Conservation (phyloP, 2,888 invertebrate species). For the Agonopterix alstromeriana region DNA sequence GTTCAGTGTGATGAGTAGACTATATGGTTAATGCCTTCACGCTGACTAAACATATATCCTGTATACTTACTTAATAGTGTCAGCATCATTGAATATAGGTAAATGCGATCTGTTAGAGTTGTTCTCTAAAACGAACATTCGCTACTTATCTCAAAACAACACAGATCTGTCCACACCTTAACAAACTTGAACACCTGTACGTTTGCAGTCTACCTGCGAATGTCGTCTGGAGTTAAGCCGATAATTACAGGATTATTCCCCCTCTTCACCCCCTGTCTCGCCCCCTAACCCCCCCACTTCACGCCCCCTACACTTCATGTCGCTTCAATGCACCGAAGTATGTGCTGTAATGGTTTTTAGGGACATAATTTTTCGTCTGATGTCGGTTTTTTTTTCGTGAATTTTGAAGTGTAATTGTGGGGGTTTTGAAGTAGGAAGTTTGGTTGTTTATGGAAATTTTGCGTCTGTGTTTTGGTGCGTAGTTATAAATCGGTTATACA, state of each 20-base stretch:
- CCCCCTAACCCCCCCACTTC: conserved; percentile 33
- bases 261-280: conserved; percentile 16
- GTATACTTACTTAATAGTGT: too few species aligned
- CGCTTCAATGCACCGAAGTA: conserved; percentile 61
- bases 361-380: conserved; percentile 50
- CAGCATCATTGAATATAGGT: too few species aligned
- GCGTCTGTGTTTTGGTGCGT: background rate
- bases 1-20: too few species aligned
- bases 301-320: conserved; percentile 41
- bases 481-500: too few species aligned
- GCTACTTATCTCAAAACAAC: conserved; percentile 2
- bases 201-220: conserved; percentile 59
- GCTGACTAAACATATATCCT: too few species aligned
- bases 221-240: conserved; percentile 72
- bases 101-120: too few species aligned
- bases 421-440: background rate
- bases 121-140: too few species aligned
- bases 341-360: conserved; percentile 67
- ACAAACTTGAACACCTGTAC: conserved; percentile 3
- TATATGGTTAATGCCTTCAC: too few species aligned
- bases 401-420: background rate
- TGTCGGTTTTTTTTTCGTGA: background rate
- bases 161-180: conserved; percentile 31
- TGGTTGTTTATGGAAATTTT: background rate
- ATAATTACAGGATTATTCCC: conserved; percentile 70